Evolutionary conservation across 2,113 vertebrate species (phyloP).

Genomic region (Prinia subflava): DNA sequence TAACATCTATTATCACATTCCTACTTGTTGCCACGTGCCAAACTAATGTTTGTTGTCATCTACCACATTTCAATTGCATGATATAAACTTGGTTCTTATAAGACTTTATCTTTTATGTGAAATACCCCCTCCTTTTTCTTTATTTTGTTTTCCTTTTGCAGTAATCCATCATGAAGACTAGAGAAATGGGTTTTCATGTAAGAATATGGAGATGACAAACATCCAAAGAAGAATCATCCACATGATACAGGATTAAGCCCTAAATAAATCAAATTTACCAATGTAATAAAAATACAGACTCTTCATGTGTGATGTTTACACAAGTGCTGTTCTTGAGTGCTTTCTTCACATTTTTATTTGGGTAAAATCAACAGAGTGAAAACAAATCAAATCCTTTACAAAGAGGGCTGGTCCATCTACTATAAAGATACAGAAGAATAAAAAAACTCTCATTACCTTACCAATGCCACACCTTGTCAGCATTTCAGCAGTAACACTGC

Average conservation of each 20-base stretch:
- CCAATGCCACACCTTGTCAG: constrained; percentile 98
- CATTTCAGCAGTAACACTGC: constrained; percentile 99
- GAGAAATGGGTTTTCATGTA: background rate
- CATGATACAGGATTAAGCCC: background rate
- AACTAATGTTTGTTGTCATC: background rate
- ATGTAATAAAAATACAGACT: background rate
- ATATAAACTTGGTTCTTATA: background rate
- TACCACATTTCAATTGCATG: background rate
- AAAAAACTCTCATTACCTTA: constrained; percentile 89
- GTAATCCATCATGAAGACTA: background rate
- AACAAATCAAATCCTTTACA: background rate
- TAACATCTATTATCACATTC: background rate
- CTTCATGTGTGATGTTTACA: background rate
- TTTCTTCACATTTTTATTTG: background rate
- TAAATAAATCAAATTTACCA: background rate
- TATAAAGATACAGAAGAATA: background rate
- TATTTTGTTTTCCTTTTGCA: background rate
- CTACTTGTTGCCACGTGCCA: background rate
- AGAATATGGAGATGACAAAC: background rate
- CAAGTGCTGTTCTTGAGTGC: background rate
- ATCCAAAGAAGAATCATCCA: background rate
- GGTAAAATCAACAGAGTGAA: background rate
- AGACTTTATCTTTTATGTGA: background rate
- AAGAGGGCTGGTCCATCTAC: background rate
- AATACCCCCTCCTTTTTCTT: background rate